Base-by-base conservation (phyloP, 1,140 invertebrate genomes). In the Brachionus sp. region DNA sequence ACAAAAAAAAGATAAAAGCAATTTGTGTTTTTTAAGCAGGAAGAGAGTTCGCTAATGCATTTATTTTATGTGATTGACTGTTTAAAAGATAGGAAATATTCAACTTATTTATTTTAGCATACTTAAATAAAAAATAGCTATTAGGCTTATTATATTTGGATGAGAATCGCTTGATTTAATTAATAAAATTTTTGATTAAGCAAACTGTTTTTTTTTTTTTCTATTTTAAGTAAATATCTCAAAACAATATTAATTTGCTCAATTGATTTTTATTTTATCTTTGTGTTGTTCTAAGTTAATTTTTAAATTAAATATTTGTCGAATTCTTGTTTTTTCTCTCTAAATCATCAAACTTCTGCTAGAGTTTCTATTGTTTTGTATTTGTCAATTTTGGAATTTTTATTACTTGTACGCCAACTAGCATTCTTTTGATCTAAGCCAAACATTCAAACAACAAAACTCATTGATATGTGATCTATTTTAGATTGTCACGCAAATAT, bases 231-330 rank as follows among this genome's bases (percentile, higher is more conserved):
- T 66, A 66, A 66, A 66, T 66, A 66, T 66, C 64, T 39, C 66
- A 70, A 70, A 70, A 37, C 29, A 70, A 70, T 37, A 70, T 37
- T 70, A 70, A 70, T 70, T 70, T 70, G 66, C 35, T 70, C 66
- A 70, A 70, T 70, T 70, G 66, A 70, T 70, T 70, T 70, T 39
- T 12, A 39, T 70, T 66, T 66, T 37, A 33, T 37, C 64, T 66
- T 37, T 19, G 37, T 70, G 29, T 70, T 70, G 62, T 35, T 66
- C 62, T 66, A 70, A 70, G 66, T 37, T 70, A 70, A 70, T 37
- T 37, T 37, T 39, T 6, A 70, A 39, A 33, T 10, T 19, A 70
- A 39, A 70, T 70, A 37, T 70, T 70, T 70, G 35, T 39, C 35
- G 5, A 70, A 19, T 70, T 39, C 33, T 39, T 37, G 37, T 70